Evolutionary conservation across 2,797 vertebrate genomes (phyloP).

Genomic region (Cossypha dichroa): DNA sequence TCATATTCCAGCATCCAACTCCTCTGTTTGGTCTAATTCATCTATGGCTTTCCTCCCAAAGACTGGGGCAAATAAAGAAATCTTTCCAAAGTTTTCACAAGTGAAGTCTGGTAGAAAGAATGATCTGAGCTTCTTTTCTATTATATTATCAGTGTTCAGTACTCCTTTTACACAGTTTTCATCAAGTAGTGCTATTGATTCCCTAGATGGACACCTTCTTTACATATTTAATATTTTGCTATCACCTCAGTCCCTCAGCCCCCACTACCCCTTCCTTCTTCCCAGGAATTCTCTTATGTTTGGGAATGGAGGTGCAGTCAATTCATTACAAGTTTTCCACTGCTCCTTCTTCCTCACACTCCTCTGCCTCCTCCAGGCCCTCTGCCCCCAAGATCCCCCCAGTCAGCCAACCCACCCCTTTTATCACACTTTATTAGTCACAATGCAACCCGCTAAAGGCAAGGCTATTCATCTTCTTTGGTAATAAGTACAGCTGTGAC

Average conservation of each 20-base stretch:
- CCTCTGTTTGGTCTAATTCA: neutral
- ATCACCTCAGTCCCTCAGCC: neutral
- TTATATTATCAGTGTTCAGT: neutral
- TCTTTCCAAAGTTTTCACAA: neutral
- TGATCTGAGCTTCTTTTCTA: neutral
- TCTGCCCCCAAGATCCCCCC: too few relatives aligned
- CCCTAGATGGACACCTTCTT: neutral
- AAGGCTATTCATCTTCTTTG: too few relatives aligned
- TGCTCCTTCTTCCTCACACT: too few relatives aligned
- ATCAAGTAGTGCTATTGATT: neutral
- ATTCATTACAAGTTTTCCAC: accelerated
- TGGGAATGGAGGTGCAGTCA: neutral
- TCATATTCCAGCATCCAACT: neutral
- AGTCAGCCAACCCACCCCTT: too few relatives aligned
- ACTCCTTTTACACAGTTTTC: neutral
- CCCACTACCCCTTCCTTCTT: neutral
- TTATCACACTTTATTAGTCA: too few relatives aligned
- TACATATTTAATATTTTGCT: neutral
- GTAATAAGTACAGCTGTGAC: too few relatives aligned
- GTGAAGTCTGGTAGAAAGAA: neutral
- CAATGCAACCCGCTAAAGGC: too few relatives aligned
- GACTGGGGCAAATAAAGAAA: neutral
- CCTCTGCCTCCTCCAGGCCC: too few relatives aligned
- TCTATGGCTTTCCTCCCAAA: neutral
- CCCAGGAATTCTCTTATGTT: neutral